Evolutionary conservation across 1,140 invertebrate genomes (phyloP).

Genomic region (Calliopsis andreniformis): DNA sequence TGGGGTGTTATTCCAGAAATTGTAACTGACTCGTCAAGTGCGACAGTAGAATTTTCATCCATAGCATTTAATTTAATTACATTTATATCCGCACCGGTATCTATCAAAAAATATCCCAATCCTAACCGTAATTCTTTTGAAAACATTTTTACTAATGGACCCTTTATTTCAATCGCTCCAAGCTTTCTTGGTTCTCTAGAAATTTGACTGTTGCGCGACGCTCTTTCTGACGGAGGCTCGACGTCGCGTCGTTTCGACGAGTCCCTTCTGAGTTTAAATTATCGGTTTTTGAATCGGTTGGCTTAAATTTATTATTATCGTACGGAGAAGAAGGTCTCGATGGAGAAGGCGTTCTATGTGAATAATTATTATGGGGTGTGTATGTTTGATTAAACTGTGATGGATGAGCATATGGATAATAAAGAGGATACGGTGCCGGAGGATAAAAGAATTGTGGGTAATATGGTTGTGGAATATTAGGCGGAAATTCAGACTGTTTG

Average conservation of each 20-base stretch:
- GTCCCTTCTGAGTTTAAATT: not conserved
- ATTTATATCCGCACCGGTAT: not conserved
- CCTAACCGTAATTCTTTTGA: not conserved
- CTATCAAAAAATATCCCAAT: not conserved
- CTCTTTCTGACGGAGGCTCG: not conserved
- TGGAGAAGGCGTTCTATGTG: not conserved
- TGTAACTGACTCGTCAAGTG: not conserved
- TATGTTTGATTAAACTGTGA: too few relatives aligned
- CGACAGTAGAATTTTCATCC: not conserved
- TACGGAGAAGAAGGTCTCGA: not conserved
- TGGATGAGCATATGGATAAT: not conserved
- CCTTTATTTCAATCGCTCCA: not conserved
- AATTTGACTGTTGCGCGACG: too few relatives aligned
- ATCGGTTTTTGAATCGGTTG: not conserved
- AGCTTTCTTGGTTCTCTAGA: not conserved
- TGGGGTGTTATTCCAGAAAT: not conserved
- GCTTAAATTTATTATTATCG: not conserved
- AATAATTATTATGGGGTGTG: not conserved
- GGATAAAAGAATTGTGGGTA: not conserved
- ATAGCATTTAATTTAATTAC: not conserved
- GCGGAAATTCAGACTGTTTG: not conserved
- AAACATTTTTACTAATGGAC: not conserved
- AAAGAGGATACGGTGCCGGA: not conserved
- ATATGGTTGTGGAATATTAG: not conserved
- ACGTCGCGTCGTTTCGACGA: not conserved